phyloP scores from a whole-genome alignment of 1,140 invertebrate species.

The Apis dorsata region DNA sequence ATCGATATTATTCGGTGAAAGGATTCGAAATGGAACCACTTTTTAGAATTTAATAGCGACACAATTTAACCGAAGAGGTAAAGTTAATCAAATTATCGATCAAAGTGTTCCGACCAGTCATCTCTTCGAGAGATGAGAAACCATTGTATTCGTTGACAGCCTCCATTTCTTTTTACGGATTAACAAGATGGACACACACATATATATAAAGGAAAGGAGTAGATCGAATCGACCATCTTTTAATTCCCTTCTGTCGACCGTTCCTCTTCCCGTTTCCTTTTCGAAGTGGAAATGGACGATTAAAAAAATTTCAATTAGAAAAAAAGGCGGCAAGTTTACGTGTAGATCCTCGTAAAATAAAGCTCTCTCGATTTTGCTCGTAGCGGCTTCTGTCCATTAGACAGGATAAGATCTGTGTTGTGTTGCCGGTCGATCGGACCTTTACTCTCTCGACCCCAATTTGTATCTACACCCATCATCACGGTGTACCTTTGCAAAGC shows the following conservation, averaged over 20 bases:
- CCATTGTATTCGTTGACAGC: constrained; percentile 53
- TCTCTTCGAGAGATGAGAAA: neutral
- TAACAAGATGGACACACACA: constrained; percentile 4
- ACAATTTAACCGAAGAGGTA: too few species aligned
- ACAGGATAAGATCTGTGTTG: constrained; percentile 69
- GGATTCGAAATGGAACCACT: neutral
- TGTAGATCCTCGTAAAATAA: constrained; percentile 8
- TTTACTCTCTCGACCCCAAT: constrained; percentile 62
- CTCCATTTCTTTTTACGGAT: constrained; percentile 51
- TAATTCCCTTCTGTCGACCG: neutral
- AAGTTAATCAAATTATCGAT: constrained; percentile 60
- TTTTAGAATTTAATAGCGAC: too few species aligned
- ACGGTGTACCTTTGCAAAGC: constrained; percentile 42
- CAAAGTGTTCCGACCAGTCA: constrained; percentile 46
- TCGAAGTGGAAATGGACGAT: neutral
- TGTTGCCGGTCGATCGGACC: constrained; percentile 54
- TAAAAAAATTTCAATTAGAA: neutral
- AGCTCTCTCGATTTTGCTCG: constrained; percentile 69
- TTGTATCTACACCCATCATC: constrained; percentile 66
- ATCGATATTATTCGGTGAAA: too few species aligned
- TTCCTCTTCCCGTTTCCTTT: neutral
- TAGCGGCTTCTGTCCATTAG: constrained; percentile 76
- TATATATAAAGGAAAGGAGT: neutral
- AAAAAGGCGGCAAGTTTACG: neutral
- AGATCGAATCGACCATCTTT: constrained; percentile 40